Base-by-base conservation (phyloP, 2,888 invertebrate genomes). In the Volucella inflata region DNA sequence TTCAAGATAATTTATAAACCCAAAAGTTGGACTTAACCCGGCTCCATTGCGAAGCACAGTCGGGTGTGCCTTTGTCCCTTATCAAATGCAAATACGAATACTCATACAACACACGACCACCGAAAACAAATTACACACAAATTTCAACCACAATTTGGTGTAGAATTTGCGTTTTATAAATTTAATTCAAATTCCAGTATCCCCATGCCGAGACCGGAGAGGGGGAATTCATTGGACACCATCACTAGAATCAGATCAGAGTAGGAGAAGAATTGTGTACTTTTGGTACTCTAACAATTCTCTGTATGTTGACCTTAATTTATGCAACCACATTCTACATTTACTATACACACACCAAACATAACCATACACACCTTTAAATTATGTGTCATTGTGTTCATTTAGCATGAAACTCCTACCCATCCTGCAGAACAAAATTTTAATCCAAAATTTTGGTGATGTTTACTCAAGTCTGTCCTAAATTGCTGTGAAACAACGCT, bases 151-250 rank as follows among this genome's bases (percentile, higher is more conserved):
- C 85, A 79, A 67, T 51, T 79, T 79, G 71, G 65, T 59, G 65
- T 72, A 60, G 51, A 85, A 81, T 81, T 85, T 76, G 80, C 57
- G 81, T 85, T 85, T 81, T 81, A 81, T 81, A 80, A 85, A 85
- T 85, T 81, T 62, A 76, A 71, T 76, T 81, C 72, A 46, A 76
- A 80, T 85, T 68, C 50, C 42, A 57, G 40, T 60, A 55, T 59
- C 48, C 48, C 30, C 36, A 36, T 40, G 9, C 10, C 9, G n/a
- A 1, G 44, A 42, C 38, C 60, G 30, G 30, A 30, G 30, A n/a
- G n/a, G n/a, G n/a, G 30, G 30, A 6, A 30, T 30, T 6, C 30
- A 30, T 30, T 42, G 36, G 46, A 59, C 64, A 65, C 14, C 10
- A 10, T 53, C 10, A 17, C 53, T 46, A 17, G 30, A 9, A 48